Percentiles rank a stretch among this genome's conserved stretches.
Conservation (phyloP, 2,888 invertebrate species). For the Cynaeus angustus region DNA sequence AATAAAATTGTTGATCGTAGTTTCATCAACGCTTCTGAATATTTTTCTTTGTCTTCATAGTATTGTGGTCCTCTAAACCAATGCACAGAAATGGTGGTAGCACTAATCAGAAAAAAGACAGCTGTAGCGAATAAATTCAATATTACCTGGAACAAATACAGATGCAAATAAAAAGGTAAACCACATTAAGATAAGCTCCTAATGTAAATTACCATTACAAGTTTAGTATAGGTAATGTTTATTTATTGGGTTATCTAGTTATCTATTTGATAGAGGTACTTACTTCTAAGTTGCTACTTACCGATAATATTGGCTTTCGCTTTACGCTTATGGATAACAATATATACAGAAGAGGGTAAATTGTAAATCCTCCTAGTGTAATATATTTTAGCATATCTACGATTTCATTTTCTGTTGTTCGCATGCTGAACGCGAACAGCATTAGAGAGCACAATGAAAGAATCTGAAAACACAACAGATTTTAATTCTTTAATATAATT, state of each 20-base stretch:
- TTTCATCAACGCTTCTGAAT: conserved; percentile 10
- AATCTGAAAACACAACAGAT: conserved; percentile 22
- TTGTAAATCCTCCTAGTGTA: conserved; percentile 28
- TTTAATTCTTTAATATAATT: neutral
- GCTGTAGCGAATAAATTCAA: conserved; percentile 14
- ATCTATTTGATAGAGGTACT: neutral
- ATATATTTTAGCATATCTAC: conserved; percentile 30
- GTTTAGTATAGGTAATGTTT: neutral
- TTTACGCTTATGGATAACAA: conserved; percentile 24
- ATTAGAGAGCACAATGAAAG: conserved; percentile 26
- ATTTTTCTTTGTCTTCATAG: conserved; percentile 1
- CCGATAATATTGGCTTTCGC: conserved; percentile 14
- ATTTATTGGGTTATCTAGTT: neutral
- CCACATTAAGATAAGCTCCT: neutral
- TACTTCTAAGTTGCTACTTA: conserved; percentile 16
- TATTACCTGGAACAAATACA: conserved; percentile 27
- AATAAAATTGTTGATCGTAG: conserved; percentile 11
- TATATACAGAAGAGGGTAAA: conserved; percentile 37
- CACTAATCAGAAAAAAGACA: conserved; percentile 20
- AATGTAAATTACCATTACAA: neutral
- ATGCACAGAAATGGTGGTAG: conserved; percentile 2
- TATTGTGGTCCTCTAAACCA: neutral
- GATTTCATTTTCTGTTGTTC: conserved; percentile 22
- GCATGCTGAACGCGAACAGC: conserved; percentile 24
- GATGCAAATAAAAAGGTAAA: no score